These are phyloP conservation scores for Aleiodes leptofemur DNA, from an alignment of 2,888 invertebrate species.

Conservation along the genomic window DNA sequence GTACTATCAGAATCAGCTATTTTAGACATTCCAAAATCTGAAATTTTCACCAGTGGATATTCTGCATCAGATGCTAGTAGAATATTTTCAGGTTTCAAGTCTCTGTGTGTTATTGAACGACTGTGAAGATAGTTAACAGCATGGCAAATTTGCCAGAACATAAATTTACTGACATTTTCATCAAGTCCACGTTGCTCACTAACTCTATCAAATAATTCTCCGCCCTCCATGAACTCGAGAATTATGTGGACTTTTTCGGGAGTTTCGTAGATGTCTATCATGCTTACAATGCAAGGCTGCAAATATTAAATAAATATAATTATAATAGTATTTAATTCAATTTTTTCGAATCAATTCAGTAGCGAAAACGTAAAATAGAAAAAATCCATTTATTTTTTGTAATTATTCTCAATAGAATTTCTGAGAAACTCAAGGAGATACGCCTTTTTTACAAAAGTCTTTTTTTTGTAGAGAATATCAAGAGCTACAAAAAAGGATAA, in stretches of 20 bases:
- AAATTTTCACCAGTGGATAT: slow-evolving; percentile 85
- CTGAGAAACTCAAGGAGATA: too few species aligned
- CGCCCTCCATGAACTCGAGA: slow-evolving; percentile 92
- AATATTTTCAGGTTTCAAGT: slow-evolving; percentile 87
- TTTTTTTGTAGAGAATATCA: too few species aligned
- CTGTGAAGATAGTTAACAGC: slow-evolving; percentile 92
- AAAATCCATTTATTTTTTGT: too few species aligned
- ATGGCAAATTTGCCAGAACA: slow-evolving; percentile 90
- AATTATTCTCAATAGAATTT: too few species aligned
- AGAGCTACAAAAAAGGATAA: too few species aligned
- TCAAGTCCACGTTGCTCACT: slow-evolving; percentile 78
- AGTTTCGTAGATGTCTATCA: slow-evolving; percentile 88
- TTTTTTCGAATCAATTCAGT: too few species aligned
- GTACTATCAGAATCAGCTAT: slow-evolving; percentile 85
- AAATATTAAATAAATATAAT: slow-evolving; percentile 44
- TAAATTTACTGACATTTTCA: slow-evolving; percentile 84
- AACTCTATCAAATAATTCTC: slow-evolving; percentile 89
- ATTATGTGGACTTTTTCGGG: slow-evolving; percentile 87
- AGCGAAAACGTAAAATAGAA: too few species aligned
- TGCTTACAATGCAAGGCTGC: slow-evolving; percentile 89
- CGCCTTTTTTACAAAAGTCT: too few species aligned
- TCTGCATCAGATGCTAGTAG: slow-evolving; percentile 80
- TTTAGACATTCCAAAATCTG: slow-evolving; percentile 95
- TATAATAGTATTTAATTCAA: background rate
- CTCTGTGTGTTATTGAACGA: slow-evolving; percentile 85